Conservation (phyloP, 2,113 vertebrate species). For the Macquaria australasica region DNA sequence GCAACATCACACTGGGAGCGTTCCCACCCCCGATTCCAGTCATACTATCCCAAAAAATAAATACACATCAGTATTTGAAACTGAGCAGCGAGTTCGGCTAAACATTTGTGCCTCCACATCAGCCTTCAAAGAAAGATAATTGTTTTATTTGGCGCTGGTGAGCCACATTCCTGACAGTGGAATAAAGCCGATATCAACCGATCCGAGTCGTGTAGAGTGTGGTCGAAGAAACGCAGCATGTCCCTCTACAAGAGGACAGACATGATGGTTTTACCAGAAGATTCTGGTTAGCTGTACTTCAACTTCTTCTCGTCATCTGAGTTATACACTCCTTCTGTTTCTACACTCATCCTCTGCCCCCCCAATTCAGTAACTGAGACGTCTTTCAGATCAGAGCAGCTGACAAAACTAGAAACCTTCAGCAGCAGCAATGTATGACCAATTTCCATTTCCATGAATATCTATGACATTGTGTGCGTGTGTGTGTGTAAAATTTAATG, state of each 20-base stretch:
- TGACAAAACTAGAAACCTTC: constrained; percentile 36
- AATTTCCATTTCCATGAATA: constrained; percentile 34
- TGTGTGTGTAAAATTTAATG: background rate
- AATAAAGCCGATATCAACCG: constrained; percentile 30
- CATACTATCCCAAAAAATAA: constrained; percentile 58
- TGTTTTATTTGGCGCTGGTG: constrained; percentile 63
- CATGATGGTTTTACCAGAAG: constrained; percentile 66
- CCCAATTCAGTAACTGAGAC: constrained; percentile 6
- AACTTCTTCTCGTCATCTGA: background rate
- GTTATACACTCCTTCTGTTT: constrained; percentile 15
- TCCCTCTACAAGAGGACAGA: constrained; percentile 27
- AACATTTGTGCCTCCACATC: constrained; percentile 53
- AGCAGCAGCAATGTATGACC: constrained; percentile 21
- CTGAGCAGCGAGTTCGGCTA: constrained; percentile 25
- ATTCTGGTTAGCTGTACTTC: constrained; percentile 8
- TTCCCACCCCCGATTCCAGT: constrained; percentile 32
- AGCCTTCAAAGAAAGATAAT: constrained; percentile 35
- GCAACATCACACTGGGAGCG: background rate
- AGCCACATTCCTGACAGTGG: constrained; percentile 60
- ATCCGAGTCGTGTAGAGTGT: constrained; percentile 17
- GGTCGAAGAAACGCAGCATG: constrained; percentile 27
- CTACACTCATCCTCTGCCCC: background rate
- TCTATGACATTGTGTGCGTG: constrained; percentile 12
- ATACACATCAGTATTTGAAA: constrained; percentile 43
- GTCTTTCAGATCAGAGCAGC: constrained; percentile 42